phyloP scores from a whole-genome alignment of 2,113 vertebrate species.

The Andinoacara biseriatus region DNA sequence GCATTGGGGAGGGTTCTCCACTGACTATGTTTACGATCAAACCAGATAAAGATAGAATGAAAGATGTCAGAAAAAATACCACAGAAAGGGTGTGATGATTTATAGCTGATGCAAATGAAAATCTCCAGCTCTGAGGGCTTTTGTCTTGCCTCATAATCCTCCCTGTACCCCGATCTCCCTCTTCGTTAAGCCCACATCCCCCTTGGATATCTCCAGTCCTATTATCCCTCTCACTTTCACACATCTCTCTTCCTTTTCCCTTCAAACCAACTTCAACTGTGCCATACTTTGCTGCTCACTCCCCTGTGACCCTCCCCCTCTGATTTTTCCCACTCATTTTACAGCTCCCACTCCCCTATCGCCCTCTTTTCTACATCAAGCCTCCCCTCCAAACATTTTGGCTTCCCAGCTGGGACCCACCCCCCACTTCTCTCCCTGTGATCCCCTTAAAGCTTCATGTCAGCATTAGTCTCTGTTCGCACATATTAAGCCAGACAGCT shows the following conservation, averaged over 20 bases:
- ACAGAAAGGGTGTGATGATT: conserved; percentile 51
- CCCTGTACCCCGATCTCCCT: conserved; percentile 31
- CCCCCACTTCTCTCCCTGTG: conserved; percentile 34
- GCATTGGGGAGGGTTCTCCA: neutral
- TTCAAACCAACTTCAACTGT: conserved; percentile 9
- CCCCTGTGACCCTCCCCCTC: conserved; percentile 32
- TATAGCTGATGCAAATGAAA: conserved; percentile 54
- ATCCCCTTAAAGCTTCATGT: conserved; percentile 68
- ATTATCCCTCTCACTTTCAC: conserved; percentile 20
- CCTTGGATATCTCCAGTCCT: conserved; percentile 12
- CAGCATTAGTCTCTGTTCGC: conserved; percentile 62
- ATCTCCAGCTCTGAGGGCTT: conserved; percentile 50
- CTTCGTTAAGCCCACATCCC: conserved; percentile 51
- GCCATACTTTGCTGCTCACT: conserved; percentile 4
- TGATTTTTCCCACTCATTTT: conserved; percentile 29
- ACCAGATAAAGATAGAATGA: conserved; percentile 14
- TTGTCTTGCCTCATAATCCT: conserved; percentile 71
- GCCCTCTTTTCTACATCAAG: conserved; percentile 25
- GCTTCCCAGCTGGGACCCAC: conserved; percentile 36
- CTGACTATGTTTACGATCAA: conserved; percentile 30
- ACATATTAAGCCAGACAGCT: conserved; percentile 57
- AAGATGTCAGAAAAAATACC: neutral
- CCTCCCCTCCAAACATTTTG: conserved; percentile 32
- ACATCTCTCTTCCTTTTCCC: neutral
- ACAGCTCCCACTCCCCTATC: conserved; percentile 33